Conservation (phyloP, 2,797 vertebrate species). For the Lithobates sylvaticus region DNA sequence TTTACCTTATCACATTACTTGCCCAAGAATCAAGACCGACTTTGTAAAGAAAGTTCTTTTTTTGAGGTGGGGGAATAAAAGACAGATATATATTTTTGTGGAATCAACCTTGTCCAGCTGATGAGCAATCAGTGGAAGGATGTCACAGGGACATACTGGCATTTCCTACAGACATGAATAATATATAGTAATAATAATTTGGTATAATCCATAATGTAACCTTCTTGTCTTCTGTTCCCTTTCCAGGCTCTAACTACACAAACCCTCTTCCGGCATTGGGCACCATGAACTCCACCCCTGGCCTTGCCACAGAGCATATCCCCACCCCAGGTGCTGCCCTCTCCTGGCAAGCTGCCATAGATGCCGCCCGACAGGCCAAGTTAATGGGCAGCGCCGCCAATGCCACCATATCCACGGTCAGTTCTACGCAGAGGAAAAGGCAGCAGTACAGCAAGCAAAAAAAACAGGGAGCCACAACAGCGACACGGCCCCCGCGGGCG, state of each 20-base stretch:
- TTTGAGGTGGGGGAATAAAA: too few species aligned
- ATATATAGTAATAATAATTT: neutral
- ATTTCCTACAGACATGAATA: too few species aligned
- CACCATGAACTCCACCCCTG: conserved; percentile 91
- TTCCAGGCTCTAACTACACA: conserved; percentile 89
- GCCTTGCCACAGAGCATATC: conserved; percentile 95
- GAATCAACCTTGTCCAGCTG: too few species aligned
- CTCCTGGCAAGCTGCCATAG: conserved; percentile 98
- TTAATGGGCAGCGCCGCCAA: conserved; percentile 90
- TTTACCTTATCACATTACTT: too few species aligned
- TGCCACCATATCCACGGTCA: conserved; percentile 92
- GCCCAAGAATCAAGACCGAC: too few species aligned
- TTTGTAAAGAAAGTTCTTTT: too few species aligned
- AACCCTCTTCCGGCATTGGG: conserved; percentile 88
- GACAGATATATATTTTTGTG: too few species aligned
- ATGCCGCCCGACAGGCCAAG: conserved; percentile 95
- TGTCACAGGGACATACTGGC: too few species aligned
- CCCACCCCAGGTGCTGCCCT: conserved; percentile 91
- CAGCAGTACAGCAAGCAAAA: conserved; percentile 97
- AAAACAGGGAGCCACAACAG: conserved; percentile 89
- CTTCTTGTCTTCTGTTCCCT: conserved; percentile 9
- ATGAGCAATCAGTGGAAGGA: too few species aligned
- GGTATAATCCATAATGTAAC: neutral
- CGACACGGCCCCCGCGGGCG: conserved; percentile 92
- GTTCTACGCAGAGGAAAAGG: conserved; percentile 94